These are phyloP conservation scores for Ophion slaviceki DNA, from an alignment of 2,888 invertebrate species.

Conservation along the genomic window DNA sequence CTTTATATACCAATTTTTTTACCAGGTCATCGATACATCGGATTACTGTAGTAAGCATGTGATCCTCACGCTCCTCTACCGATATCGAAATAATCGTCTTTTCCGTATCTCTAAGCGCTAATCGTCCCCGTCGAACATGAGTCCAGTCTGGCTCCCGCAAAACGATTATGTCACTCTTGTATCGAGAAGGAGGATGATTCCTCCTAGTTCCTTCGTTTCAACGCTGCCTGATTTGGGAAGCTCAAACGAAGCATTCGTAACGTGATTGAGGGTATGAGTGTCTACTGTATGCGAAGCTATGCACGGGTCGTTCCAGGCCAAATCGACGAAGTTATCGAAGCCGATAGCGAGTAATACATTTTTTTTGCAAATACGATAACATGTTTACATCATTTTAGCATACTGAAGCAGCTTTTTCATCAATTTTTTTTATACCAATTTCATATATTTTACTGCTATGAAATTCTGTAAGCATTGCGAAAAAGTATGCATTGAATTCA, in stretches of 20 bases:
- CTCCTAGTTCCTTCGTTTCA: conserved; percentile 12
- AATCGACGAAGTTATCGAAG: conserved; percentile 19
- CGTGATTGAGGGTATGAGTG: conserved; percentile 72
- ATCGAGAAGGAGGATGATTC: conserved; percentile 79
- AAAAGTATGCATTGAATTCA: no score
- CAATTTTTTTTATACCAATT: no score
- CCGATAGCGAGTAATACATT: no score
- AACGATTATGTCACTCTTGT: conserved; percentile 82
- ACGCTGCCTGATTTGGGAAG: conserved; percentile 58
- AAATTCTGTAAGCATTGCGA: no score
- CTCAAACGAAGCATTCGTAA: conserved; percentile 80
- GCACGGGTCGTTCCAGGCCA: not conserved
- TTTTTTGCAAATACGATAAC: no score
- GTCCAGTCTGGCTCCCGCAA: conserved; percentile 59
- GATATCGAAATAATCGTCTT: conserved; percentile 3
- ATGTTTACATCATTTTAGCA: no score
- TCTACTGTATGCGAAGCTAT: conserved; percentile 45
- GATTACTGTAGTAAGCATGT: no score
- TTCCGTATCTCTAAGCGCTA: conserved; percentile 45
- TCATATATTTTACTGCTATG: no score
- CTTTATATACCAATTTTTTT: not conserved
- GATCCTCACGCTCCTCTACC: not conserved
- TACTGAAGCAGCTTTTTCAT: no score
- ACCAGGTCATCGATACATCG: not conserved
- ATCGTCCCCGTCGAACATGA: conserved; percentile 56